Evolutionary conservation across 2,888 invertebrate species (phyloP).

Genomic region (Mimachlamys varia): DNA sequence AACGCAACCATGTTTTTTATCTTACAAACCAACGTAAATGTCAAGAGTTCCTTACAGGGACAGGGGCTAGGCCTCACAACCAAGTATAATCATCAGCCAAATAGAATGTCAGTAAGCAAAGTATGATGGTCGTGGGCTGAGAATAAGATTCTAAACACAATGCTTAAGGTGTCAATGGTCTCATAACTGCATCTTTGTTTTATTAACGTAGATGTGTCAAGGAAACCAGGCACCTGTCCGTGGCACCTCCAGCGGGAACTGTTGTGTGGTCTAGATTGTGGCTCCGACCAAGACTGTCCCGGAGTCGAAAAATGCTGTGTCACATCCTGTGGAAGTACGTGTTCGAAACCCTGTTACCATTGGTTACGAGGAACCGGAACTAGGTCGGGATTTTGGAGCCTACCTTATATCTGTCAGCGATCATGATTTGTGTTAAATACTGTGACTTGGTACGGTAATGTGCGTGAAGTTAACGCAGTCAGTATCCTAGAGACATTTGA

Average conservation of each 20-base stretch:
- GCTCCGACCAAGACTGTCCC: slow-evolving; percentile 59
- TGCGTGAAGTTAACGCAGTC: no score
- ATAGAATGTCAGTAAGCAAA: no score
- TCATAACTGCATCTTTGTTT: slow-evolving; percentile 10
- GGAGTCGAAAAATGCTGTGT: slow-evolving; percentile 64
- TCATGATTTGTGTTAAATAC: neutral
- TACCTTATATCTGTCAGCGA: slow-evolving; percentile 58
- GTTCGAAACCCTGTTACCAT: slow-evolving; percentile 64
- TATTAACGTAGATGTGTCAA: slow-evolving; percentile 50
- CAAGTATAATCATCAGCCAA: no score
- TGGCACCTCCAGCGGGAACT: slow-evolving; percentile 48
- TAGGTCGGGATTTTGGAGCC: slow-evolving; percentile 55
- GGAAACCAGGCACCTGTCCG: slow-evolving; percentile 63
- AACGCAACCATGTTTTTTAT: no score
- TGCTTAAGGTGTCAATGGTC: no score
- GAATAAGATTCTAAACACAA: no score
- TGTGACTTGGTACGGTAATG: no score
- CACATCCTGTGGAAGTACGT: slow-evolving; percentile 60
- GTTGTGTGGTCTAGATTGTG: slow-evolving; percentile 57
- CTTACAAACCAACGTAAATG: no score
- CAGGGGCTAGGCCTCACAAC: no score
- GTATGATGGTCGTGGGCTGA: no score
- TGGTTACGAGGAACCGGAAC: slow-evolving; percentile 57
- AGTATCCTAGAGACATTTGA: no score
- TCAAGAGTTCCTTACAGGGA: no score